Percentiles rank a stretch among this genome's conserved stretches.
phyloP scores from a whole-genome alignment of 1,140 invertebrate genomes.

The Bombus affinis region DNA sequence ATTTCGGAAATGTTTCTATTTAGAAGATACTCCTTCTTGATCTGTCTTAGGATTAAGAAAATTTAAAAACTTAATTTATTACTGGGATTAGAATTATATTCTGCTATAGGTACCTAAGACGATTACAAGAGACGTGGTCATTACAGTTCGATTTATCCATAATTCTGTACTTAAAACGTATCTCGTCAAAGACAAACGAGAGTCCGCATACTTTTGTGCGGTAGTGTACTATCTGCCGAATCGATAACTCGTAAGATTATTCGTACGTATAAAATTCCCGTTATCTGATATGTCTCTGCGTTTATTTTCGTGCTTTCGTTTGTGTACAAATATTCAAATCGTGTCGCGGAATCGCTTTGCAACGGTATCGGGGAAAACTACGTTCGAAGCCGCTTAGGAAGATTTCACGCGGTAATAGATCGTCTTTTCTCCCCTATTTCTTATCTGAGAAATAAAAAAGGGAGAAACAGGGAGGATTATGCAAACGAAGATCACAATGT shows the following conservation, averaged over 20 bases:
- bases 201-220: background rate
- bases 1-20: no score
- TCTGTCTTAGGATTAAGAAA: no score
- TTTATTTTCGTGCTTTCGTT: background rate
- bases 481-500: slow-evolving; percentile 23
- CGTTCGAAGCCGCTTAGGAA: background rate
- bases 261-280: background rate
- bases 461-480: slow-evolving; percentile 29
- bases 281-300: background rate
- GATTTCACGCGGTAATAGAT: slow-evolving; percentile 9
- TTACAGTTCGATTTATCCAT: no score
- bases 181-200: background rate
- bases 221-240: background rate
- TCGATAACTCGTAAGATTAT: background rate
- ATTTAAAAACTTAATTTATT: no score
- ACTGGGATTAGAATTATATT: no score
- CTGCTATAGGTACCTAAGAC: no score
- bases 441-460: slow-evolving; percentile 2
- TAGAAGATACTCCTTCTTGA: no score
- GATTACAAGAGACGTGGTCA: no score
- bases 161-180: background rate
- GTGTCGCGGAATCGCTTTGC: background rate
- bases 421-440: background rate
- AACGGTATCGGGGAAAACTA: no score
- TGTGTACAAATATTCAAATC: slow-evolving; percentile 5